Base-by-base conservation (phyloP, 2,888 invertebrate species). In the Drosophila aldrichi region DNA sequence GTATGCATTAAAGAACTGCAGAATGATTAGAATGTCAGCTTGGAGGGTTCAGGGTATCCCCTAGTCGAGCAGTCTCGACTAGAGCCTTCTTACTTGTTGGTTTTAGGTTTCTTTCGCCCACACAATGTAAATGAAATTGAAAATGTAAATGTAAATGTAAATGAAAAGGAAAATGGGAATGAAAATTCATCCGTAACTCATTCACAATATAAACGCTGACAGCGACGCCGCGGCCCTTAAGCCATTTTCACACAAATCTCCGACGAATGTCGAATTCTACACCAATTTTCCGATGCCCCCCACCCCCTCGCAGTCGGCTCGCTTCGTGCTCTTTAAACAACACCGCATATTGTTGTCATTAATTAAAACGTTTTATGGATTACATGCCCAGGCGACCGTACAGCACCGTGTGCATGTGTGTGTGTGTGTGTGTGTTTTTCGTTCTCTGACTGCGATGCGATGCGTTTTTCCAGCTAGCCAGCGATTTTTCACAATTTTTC, bases 281-380 rank as follows among this genome's bases (percentile, higher is more conserved):
- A 62, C 58, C 71, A 73, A 64, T 70, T 70, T 51, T 46, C 61
- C 57, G 32, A 67, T 7, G 36, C 36, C 29, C 41, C 41, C 34
- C 29, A 20, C 34, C 59, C 14, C 5, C 59, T n/a, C 3, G 25
- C 0, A 12, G 8, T 40, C 51, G 60, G 54, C 46, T 62, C 60
- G 29, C 18, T 22, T 64, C 77, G 70, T 77, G 46, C 51, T 52
- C 78, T 65, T 71, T 16, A 79, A 70, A 86, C 81, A 90, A 77
- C 70, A 79, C 84, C 86, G 84, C 88, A 89, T 85, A 89, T 87
- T 87, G 89, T 88, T 88, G 87, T 85, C 88, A 87, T 87, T 87
- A 87, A 87, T 87, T 87, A 87, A 87, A 87, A 85, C 87, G 89
- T 89, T 87, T 87, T 88, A 87, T 86, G 88, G 86, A 89, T 89